A percentile compares a stretch with the other conserved stretches of the same genome.
Evolutionary conservation across 2,797 vertebrate species (phyloP).

Genomic region (Heterohyrax brucei): DNA sequence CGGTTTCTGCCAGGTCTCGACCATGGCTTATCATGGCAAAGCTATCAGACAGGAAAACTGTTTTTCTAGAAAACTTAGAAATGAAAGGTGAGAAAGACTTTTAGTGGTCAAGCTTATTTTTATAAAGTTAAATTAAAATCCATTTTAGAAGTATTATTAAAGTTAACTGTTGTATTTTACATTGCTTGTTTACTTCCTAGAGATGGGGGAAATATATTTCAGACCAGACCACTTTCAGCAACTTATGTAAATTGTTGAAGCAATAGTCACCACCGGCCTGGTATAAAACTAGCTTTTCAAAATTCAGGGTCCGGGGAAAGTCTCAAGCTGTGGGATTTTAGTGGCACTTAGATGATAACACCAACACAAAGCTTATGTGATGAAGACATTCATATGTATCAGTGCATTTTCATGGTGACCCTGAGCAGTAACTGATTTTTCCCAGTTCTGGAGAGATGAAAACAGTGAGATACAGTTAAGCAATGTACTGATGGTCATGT

Average conservation of each 20-base stretch:
- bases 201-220: not conserved
- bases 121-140: conserved; percentile 58
- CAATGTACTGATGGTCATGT: not conserved
- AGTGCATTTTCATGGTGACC: not conserved
- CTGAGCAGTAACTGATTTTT: not conserved
- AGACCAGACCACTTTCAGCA: conserved; percentile 38
- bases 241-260: not conserved
- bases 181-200: not conserved
- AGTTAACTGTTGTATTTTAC: not conserved
- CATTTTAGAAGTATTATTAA: conserved; percentile 52
- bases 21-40: not conserved
- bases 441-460: conserved; percentile 30
- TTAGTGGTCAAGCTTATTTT: conserved; percentile 14
- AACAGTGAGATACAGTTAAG: not conserved
- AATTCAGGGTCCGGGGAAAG: not conserved
- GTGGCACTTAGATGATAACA: not conserved
- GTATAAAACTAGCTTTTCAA: conserved; percentile 39
- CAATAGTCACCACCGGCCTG: not conserved
- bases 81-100: not conserved
- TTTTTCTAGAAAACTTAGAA: conserved; percentile 40
- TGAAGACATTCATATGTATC: not conserved
- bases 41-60: conserved; percentile 24
- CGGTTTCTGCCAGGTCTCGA: not conserved
- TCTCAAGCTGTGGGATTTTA: not conserved
- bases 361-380: not conserved